Base-by-base conservation (phyloP, 1,140 invertebrate species). In the Pogonognathellus flavescens region DNA sequence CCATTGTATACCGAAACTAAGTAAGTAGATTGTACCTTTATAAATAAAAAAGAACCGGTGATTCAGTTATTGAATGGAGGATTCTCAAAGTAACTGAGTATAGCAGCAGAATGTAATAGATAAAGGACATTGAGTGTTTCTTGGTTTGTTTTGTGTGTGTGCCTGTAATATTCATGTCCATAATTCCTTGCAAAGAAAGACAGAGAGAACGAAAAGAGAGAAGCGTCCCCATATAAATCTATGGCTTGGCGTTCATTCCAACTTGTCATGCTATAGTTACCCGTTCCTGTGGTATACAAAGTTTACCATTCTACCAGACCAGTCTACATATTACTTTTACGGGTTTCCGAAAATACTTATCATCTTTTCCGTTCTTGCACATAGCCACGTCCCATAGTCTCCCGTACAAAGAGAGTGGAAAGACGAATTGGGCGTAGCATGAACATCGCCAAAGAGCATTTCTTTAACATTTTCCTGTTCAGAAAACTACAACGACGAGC, bases 271-370 rank as follows among this genome's bases (percentile, higher is more conserved):
- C 70, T 76, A 76, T 66, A 20, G 31, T 41, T 55, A 20, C 62
- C 22, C 62, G 62, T 41, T 41, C 31, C 31, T 41, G 31, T 41
- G 31, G 31, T 41, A 41, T 57, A 57, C 53, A 57, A 57, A 76
- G 14, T 50, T 66, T 66, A 66, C 41, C 53, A 14, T 13, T 13
- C 53, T 76, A 3, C 41, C 70, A 31, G 70, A 25, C 25, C 41
- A 49, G 31, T 25, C 70, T 76, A 76, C 70, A 76, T 76, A 76
- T 76, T 76, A 76, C 70, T 76, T 76, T 76, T 76, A 76, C 70
- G 70, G 41, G 70, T 76, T 76, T 76, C 70, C 70, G 70, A 76
- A 76, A 76, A 76, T 76, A 76, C 70, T 76, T 50, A 76, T 76
- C 70, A 76, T 76, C 70, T 76, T 76, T 76, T 76, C 70, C 70